Base-by-base conservation (phyloP, 2,113 vertebrate species). In the Petroica traversi region DNA sequence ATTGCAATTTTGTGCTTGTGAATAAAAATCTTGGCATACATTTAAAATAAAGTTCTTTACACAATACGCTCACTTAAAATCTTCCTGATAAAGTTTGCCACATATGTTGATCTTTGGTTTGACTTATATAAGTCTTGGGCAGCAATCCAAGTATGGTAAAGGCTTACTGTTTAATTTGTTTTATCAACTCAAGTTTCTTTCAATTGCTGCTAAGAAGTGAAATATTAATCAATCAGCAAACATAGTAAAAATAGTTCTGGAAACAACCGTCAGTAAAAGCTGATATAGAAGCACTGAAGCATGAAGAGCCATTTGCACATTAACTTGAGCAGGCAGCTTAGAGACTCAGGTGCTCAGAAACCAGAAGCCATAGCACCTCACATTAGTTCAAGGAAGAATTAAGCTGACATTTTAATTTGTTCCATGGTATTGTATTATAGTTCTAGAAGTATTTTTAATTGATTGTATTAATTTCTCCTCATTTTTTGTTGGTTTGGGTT, bases 191-290 rank as follows among this genome's bases (percentile, higher is more conserved):
- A 85, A 95, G 63, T 80, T 95, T 95, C 68, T 88, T 95, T 89
- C 51, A 75, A 58, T 93, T 97, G 67, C 84, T 95, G 34, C 51
- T 92, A 66, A 87, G 83, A 91, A 95, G 95, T 97, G 84, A 97
- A 97, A 96, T 93, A 97, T 96, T 97, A 97, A 97, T 95, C 97
- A 88, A 66, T 81, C 90, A 88, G 94, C 86, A 97, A 97, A 96
- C 71, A 94, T 10, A 85, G 86, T 92, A 95, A 94, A 96, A 97
- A 94, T 79, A 88, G 73, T 74, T 92, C 57, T 59, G 76, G 79
- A 94, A 94, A 40, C 51, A 96, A 6, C 20, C 64, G 68, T 84
- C 79, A 76, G n/a, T 91, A 91, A 95, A 95, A 95, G 71, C 77
- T 89, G 88, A 92, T 88, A 92, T 10, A 81, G 63, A 91, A 79